Conservation (phyloP, 1,140 invertebrate species). For the Anagrus nilaparvatae region DNA sequence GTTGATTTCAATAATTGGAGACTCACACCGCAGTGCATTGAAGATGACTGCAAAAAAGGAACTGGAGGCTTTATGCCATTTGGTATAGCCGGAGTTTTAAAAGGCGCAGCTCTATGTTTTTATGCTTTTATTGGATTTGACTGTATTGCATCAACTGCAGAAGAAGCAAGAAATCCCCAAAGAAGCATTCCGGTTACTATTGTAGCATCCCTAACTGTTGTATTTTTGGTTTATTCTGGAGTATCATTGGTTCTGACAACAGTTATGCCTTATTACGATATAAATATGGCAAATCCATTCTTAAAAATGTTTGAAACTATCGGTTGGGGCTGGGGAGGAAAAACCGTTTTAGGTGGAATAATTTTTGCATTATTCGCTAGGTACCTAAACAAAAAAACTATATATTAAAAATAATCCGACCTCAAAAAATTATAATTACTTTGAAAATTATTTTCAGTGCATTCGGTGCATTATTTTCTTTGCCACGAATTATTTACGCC, state of each 20-base stretch:
- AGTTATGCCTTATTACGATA: conserved; percentile 76
- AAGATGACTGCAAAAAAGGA: conserved; percentile 40
- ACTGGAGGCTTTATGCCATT: conserved; percentile 73
- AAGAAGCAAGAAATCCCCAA: conserved; percentile 82
- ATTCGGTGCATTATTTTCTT: conserved; percentile 74
- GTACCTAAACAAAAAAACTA: conserved; percentile 38
- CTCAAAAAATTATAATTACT: conserved; percentile 2
- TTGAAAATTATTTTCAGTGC: conserved; percentile 51
- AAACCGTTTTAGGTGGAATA: conserved; percentile 67
- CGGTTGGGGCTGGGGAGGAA: conserved; percentile 59
- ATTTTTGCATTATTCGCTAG: conserved; percentile 62
- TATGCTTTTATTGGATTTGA: conserved; percentile 88
- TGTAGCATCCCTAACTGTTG: conserved; percentile 65
- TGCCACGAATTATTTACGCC: conserved; percentile 75
- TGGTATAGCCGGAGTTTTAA: conserved; percentile 65
- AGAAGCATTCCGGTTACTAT: conserved; percentile 82
- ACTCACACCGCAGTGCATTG: conserved; percentile 43
- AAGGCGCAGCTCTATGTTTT: conserved; percentile 79
- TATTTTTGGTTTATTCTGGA: conserved; percentile 83
- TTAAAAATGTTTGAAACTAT: conserved; percentile 58
- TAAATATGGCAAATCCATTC: conserved; percentile 57
- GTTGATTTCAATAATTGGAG: conserved; percentile 57
- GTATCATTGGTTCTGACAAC: conserved; percentile 78
- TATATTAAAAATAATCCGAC: no score
- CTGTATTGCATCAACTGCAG: conserved; percentile 69